Base-by-base conservation (phyloP, 1,140 invertebrate species). In the Geopemphigus sp. region DNA sequence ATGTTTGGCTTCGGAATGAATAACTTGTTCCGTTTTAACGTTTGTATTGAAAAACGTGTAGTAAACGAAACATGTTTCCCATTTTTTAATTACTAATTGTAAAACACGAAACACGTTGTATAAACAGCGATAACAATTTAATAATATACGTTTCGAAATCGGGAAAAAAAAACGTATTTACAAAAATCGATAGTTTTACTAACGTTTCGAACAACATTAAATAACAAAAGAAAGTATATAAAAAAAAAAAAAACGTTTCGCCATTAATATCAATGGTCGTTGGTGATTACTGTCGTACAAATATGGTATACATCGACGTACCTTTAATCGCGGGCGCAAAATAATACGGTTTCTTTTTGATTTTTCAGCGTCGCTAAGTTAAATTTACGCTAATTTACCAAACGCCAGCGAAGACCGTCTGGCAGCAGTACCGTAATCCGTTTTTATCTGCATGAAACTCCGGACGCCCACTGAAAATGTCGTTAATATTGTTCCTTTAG, bases 371-470 rank as follows among this genome's bases (percentile, higher is more conserved):
- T 63, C n/a, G 12, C 11, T 14, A n/a, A 22, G 45, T 50, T 11
- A 50, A 19, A 50, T 78, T 78, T 15, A 63, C 15, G 57, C 5
- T 61, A 29, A 47, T 63, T 78, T 78, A 63, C 57, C 57, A 63
- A 50, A 63, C 22, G 56, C 17, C 22, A 32, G 15, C 1, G 74
- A 50, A 19, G 39, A n/a, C 24, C 50, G 15, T 26, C 3, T 10
- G 3, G 57, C 10, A 29, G 74, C 39, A 47, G 74, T 14, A 14
- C 74, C 74, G 24, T 78, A 78, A 78, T 78, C 57, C 5, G 74
- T 63, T 63, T 78, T 78, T 57, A 78, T 45, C 15, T 78, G 74
- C 4, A 78, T 61, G 22, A 32, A 78, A 47, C 56, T 45, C 22
- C 74, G 57, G 19, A 78, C 56, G 11, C 32, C 57, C 17, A 26